Percentiles rank a stretch among this genome's conserved stretches.
Evolutionary conservation across 2,113 vertebrate species (phyloP).

Genomic region (Camelus dromedarius): DNA sequence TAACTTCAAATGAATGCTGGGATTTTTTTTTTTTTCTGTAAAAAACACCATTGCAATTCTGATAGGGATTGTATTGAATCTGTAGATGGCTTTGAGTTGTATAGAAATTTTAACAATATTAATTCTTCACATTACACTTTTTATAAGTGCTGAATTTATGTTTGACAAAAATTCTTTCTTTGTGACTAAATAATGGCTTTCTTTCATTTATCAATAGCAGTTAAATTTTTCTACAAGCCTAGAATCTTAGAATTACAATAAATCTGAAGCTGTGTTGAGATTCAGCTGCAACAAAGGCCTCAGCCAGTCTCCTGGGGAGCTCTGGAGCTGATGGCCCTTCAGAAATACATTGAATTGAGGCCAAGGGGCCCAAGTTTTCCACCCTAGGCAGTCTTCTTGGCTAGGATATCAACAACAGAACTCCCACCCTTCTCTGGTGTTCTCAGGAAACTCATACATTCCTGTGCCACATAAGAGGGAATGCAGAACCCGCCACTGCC

Average conservation of each 20-base stretch:
- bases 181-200: background rate
- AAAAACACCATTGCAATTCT: background rate
- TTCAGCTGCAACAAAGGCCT: background rate
- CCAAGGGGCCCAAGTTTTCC: background rate
- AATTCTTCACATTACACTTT: background rate
- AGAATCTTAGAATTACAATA: background rate
- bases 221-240: background rate
- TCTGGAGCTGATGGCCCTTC: background rate
- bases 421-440: background rate
- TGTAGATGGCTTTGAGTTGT: background rate
- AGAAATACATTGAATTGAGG: background rate
- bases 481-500: accelerated
- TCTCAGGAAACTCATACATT: background rate
- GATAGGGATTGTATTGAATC: background rate
- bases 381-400: background rate
- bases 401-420: background rate
- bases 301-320: background rate
- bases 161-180: background rate
- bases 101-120: background rate
- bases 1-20: background rate
- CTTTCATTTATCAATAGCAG: background rate
- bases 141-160: background rate
- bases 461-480: background rate
- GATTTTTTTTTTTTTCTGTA: background rate
- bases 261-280: background rate